These are phyloP conservation scores for Botrylloides violaceus DNA, from an alignment of 23 tunicate species.

Conservation along the genomic window DNA sequence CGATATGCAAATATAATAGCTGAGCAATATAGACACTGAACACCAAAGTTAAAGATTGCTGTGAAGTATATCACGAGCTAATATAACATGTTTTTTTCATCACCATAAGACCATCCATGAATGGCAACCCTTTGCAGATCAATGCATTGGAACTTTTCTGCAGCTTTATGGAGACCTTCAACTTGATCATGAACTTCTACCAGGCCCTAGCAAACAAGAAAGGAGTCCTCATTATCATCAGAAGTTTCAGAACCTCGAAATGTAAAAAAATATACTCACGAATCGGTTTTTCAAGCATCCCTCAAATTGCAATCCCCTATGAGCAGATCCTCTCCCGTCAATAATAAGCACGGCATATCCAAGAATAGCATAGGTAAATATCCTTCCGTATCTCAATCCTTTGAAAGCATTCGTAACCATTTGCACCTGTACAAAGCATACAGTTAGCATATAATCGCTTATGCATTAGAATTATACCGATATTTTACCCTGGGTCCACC, in stretches of 20 bases:
- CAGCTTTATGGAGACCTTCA: slow-evolving; percentile 71
- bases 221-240: not conserved
- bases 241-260: not conserved
- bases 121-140: slow-evolving; percentile 83
- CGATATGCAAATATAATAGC: too few relatives aligned
- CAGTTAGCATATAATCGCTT: too few relatives aligned
- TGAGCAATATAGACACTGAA: too few relatives aligned
- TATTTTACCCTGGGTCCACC: slow-evolving; percentile 98
- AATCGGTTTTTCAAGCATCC: slow-evolving; percentile 51
- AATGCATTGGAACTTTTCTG: slow-evolving; percentile 43
- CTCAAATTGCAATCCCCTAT: slow-evolving; percentile 83
- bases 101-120: slow-evolving; percentile 99
- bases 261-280: slow-evolving; percentile 20
- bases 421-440: slow-evolving; percentile 47
- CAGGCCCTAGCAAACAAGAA: slow-evolving; percentile 51
- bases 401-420: slow-evolving; percentile 82
- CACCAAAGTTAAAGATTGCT: not conserved
- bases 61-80: not conserved
- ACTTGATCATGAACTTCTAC: slow-evolving; percentile 91
- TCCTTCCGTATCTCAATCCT: slow-evolving; percentile 71
- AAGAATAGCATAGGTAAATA: slow-evolving; percentile 44
- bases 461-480: too few relatives aligned
- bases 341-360: slow-evolving; percentile 84
- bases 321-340: slow-evolving; percentile 85
- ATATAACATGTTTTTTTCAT: not conserved